These are phyloP conservation scores for Lasius fuliginosus DNA, from an alignment of 2,888 invertebrate genomes.

Conservation along the genomic window DNA sequence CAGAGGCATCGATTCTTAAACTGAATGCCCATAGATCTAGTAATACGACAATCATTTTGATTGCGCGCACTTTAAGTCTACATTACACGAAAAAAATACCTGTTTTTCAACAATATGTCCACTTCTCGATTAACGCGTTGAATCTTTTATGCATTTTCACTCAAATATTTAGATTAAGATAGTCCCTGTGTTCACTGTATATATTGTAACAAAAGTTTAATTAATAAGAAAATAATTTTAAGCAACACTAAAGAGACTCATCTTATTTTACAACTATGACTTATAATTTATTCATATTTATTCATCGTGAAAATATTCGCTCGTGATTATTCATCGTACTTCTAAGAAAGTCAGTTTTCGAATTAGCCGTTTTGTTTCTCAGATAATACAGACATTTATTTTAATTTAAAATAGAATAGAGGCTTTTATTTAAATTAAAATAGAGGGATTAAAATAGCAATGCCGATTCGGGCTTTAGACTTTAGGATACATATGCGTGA, in stretches of 20 bases:
- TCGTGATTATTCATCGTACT: not conserved
- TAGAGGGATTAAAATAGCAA: not conserved
- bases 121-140: not conserved
- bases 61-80: not conserved
- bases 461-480: not conserved
- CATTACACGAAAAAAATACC: not conserved
- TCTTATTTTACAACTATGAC: not conserved
- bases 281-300: not conserved
- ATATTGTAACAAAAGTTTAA: not conserved
- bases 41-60: slow-evolving; percentile 21
- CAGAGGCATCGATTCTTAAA: slow-evolving; percentile 38
- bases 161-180: not conserved
- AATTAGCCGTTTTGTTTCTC: not conserved
- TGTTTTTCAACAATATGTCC: not conserved
- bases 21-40: not conserved
- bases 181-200: not conserved
- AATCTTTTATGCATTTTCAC: not conserved
- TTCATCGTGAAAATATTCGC: not conserved
- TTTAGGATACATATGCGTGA: slow-evolving; percentile 9
- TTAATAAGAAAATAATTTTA: not conserved
- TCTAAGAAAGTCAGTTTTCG: not conserved
- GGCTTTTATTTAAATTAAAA: too few species aligned
- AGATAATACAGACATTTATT: not conserved
- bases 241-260: not conserved
- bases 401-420: too few species aligned